phyloP scores from a whole-genome alignment of 2,888 invertebrate species.

The Itoplectis maculator region DNA sequence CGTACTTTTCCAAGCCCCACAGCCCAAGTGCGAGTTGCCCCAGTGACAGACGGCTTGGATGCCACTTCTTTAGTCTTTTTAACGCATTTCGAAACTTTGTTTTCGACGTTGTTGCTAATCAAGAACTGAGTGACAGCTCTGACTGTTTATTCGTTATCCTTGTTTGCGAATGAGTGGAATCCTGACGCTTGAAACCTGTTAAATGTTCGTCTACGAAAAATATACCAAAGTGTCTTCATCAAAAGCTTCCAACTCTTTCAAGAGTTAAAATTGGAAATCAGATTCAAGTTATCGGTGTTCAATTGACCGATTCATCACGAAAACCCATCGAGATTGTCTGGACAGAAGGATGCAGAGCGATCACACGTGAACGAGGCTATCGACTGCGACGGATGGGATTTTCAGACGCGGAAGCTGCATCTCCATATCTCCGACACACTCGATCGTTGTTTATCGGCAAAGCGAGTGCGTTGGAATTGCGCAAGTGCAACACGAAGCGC shows the following conservation, averaged over 20 bases:
- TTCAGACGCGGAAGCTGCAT: not conserved
- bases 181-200: too few relatives aligned
- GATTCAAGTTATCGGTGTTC: too few relatives aligned
- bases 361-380: not conserved
- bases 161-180: not conserved
- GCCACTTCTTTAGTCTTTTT: not conserved
- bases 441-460: constrained; percentile 34
- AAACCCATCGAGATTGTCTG: not conserved
- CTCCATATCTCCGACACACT: constrained; percentile 8
- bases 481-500: not conserved
- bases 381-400: too few relatives aligned
- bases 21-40: not conserved
- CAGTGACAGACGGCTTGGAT: not conserved
- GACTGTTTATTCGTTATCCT: not conserved
- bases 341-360: not conserved
- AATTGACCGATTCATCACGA: not conserved
- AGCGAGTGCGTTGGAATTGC: not conserved
- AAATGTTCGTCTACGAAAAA: too few relatives aligned
- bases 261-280: too few relatives aligned
- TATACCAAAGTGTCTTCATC: too few relatives aligned
- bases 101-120: not conserved
- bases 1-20: constrained; percentile 16
- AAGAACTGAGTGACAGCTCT: not conserved
- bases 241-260: too few relatives aligned
- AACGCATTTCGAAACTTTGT: not conserved